Evolutionary conservation across 2,797 vertebrate genomes (phyloP).

Genomic region (Peromyscus nudipes): DNA sequence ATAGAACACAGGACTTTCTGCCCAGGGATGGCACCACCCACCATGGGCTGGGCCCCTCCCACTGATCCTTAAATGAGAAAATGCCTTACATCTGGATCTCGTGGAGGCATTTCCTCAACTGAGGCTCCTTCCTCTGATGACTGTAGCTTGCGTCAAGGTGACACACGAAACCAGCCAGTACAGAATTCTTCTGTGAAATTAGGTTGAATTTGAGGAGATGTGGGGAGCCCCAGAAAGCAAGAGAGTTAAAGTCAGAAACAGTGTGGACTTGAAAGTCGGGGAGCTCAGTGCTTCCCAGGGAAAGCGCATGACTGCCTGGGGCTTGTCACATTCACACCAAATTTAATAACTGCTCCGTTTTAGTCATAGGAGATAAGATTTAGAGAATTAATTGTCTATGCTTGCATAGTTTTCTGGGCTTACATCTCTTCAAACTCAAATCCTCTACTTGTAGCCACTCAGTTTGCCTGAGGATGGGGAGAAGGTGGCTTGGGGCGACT

Average conservation of each 20-base stretch:
- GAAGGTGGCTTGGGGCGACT: background rate
- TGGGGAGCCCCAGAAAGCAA: background rate
- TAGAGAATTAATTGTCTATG: background rate
- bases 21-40: background rate
- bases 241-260: background rate
- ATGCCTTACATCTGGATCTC: background rate
- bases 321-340: background rate
- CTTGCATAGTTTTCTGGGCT: background rate
- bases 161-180: background rate
- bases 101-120: background rate
- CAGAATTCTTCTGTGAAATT: background rate
- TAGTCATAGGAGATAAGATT: background rate
- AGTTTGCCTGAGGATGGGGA: background rate
- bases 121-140: background rate
- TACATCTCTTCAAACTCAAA: constrained; percentile 24
- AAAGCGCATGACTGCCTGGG: background rate
- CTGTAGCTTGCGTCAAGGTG: background rate
- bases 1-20: background rate
- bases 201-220: background rate
- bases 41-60: background rate
- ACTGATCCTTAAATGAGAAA: background rate
- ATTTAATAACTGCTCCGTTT: background rate
- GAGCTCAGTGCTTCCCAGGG: background rate
- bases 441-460: background rate
- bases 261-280: background rate